Base-by-base conservation (phyloP, 2,888 invertebrate genomes). In the Pristionchus entomophagus region DNA sequence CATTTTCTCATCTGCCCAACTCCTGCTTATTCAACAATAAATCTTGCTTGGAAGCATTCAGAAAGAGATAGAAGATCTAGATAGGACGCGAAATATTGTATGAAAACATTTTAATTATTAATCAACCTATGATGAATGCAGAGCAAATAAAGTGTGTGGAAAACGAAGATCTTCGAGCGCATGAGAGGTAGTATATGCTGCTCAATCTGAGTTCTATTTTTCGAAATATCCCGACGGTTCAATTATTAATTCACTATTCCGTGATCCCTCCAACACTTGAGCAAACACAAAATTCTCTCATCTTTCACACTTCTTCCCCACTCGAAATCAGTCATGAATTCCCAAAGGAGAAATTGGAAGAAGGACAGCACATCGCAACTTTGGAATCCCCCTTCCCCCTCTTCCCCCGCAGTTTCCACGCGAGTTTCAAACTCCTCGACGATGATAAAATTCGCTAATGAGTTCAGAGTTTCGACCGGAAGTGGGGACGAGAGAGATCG, bases 401-500 rank as follows among this genome's bases (percentile, higher is more conserved):
- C 38, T 69, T n/a, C n/a, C n/a, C n/a, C n/a, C 8, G 41, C 41
- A 38, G 19, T 65, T 35, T 35, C 35, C 35, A 32, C 65, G 45
- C 65, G 12, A 73, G 73, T 73, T 73, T 73, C 73, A 26, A 73
- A 73, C 73, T 41, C 22, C 38, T 22, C 38, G 26, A 59, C n/a
- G 32, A 22, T 38, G 22, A 6, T 22, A 22, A 38, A 5, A n/a
- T 17, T 56, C 41, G 69, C 69, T 73, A 73, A 73, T 73, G 73
- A 73, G 73, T 73, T 73, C 73, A 73, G 73, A 73, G 73, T 73
- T 73, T 73, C 41, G 65, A 73, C 73, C 73, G 73, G 73, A 73
- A 73, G 73, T 41, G n/a, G 14, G 45, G 14, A 45, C 56, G n/a
- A 22, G 56, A 73, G 73, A 73, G 73, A 73, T 41, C 0, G n/a